Conservation (phyloP, 2,888 invertebrate species). For the Amiota communis region DNA sequence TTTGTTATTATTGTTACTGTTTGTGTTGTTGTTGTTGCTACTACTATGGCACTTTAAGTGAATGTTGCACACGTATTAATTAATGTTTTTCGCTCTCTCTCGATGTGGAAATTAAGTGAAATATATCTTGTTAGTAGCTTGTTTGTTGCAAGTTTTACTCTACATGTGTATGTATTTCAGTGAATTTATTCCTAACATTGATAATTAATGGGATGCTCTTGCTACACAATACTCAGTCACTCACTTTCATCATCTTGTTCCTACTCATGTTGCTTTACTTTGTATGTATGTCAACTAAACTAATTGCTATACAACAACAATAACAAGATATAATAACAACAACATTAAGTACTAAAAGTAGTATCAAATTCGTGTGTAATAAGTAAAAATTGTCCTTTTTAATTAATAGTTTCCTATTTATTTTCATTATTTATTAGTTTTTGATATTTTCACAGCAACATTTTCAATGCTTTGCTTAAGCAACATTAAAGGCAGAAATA, state of each 20-base stretch:
- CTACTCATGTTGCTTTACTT: no score
- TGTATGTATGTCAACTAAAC: no score
- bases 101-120: slow-evolving; percentile 63
- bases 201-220: slow-evolving; percentile 55
- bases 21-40: slow-evolving; percentile 43
- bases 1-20: slow-evolving; percentile 40
- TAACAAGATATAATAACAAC: no score
- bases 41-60: slow-evolving; percentile 2
- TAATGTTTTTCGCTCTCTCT: slow-evolving; percentile 49
- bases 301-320: no score
- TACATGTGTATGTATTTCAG: slow-evolving; percentile 35
- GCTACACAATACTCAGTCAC: not conserved
- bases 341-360: no score
- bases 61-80: slow-evolving; percentile 53
- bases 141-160: slow-evolving; percentile 16
- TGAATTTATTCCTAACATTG: slow-evolving; percentile 61
- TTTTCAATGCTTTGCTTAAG: no score
- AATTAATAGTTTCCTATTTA: slow-evolving; percentile 44
- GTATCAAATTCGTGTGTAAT: not conserved
- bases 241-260: not conserved
- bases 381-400: slow-evolving; percentile 11
- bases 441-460: not conserved
- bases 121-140: slow-evolving; percentile 45
- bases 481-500: no score
- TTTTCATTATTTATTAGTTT: slow-evolving; percentile 39